These are phyloP conservation scores for Cheilosia grossa DNA, from an alignment of 2,888 invertebrate genomes.

Conservation along the genomic window DNA sequence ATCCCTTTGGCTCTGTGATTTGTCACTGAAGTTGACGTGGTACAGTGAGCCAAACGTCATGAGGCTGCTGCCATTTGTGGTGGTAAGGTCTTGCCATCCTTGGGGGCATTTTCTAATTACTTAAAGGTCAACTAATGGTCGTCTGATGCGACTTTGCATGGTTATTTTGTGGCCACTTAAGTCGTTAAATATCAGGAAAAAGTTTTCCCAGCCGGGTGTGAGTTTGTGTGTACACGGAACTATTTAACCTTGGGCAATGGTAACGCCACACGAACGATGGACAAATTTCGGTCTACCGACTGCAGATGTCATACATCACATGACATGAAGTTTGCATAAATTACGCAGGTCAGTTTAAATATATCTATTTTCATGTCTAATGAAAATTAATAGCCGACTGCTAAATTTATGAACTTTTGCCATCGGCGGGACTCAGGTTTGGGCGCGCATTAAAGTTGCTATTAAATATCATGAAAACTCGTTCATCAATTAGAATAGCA, in stretches of 20 bases:
- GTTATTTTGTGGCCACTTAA: conserved; percentile 75
- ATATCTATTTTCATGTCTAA: conserved; percentile 58
- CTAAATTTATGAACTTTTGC: conserved; percentile 55
- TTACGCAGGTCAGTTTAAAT: conserved; percentile 31
- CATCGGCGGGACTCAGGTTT: conserved; percentile 26
- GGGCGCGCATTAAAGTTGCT: conserved; percentile 31
- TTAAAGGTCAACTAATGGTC: conserved; percentile 74
- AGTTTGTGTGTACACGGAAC: background rate
- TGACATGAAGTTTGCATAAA: conserved; percentile 65
- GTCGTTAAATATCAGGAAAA: conserved; percentile 72
- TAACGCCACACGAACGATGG: conserved; percentile 1
- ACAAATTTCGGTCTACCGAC: conserved; percentile 33
- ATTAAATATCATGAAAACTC: conserved; percentile 51
- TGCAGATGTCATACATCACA: conserved; percentile 66
- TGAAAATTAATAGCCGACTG: conserved; percentile 53
- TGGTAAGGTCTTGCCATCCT: conserved; percentile 23
- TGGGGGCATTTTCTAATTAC: conserved; percentile 67
- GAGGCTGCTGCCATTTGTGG: conserved; percentile 63
- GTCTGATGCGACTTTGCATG: conserved; percentile 73
- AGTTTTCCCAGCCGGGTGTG: conserved; percentile 42
- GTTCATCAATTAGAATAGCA: conserved; percentile 34
- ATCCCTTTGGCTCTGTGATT: conserved; percentile 56
- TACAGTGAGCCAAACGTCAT: conserved; percentile 36
- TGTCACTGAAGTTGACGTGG: conserved; percentile 64
- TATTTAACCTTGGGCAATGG: conserved; percentile 59